A percentile compares a stretch with the other conserved stretches of the same genome.
These are phyloP conservation scores for Siniperca scherzeri DNA, from an alignment of 2,797 vertebrate genomes.

Conservation along the genomic window DNA sequence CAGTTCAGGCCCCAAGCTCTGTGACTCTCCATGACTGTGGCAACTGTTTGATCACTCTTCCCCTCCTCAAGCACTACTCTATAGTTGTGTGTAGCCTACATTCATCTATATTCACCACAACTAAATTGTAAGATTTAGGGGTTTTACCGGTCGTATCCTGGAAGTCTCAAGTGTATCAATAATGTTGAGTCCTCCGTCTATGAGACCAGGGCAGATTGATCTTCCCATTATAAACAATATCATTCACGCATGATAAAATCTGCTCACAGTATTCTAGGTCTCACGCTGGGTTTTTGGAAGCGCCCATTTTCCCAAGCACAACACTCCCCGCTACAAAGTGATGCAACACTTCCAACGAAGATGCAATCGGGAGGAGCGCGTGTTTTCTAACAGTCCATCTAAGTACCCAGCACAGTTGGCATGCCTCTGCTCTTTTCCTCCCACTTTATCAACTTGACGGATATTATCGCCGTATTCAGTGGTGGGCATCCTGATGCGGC, in stretches of 20 bases:
- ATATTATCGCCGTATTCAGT: constrained; percentile 78
- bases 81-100: constrained; percentile 41
- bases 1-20: constrained; percentile 30
- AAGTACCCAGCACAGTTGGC: constrained; percentile 79
- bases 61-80: constrained; percentile 30
- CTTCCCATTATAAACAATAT: constrained; percentile 85
- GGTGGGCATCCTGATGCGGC: constrained; percentile 79
- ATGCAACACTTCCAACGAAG: constrained; percentile 85
- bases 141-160: constrained; percentile 74
- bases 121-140: constrained; percentile 78
- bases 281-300: constrained; percentile 82
- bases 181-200: constrained; percentile 77
- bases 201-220: constrained; percentile 74
- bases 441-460: constrained; percentile 79
- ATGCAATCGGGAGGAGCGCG: constrained; percentile 81
- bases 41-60: constrained; percentile 32
- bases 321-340: constrained; percentile 77
- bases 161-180: constrained; percentile 73
- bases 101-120: constrained; percentile 82
- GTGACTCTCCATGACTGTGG: constrained; percentile 37
- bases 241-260: constrained; percentile 77
- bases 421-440: constrained; percentile 71
- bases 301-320: constrained; percentile 82
- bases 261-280: constrained; percentile 76
- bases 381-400: constrained; percentile 76